A percentile compares a stretch with the other conserved stretches of the same genome.
phyloP scores from a whole-genome alignment of 2,113 vertebrate species.

The Bos taurus region DNA sequence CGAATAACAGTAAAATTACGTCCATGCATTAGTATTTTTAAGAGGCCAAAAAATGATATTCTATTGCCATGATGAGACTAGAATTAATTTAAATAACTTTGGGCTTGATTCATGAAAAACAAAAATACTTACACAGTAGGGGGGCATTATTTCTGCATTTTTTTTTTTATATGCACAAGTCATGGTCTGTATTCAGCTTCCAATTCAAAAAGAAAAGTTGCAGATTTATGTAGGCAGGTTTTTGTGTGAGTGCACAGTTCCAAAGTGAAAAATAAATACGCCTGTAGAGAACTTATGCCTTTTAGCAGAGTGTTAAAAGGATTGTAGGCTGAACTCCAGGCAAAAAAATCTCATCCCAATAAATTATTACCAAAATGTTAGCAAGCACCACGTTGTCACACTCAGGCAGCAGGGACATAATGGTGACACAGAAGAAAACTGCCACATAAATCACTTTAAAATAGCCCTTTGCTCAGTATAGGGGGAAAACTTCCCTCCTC shows the following conservation, averaged over 20 bases:
- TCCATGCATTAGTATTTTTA: conserved; percentile 58
- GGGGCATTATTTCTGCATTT: conserved; percentile 71
- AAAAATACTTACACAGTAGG: conserved; percentile 63
- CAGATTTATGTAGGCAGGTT: conserved; percentile 70
- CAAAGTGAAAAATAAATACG: conserved; percentile 68
- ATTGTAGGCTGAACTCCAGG: conserved; percentile 54
- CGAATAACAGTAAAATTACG: conserved; percentile 60
- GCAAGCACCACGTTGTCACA: conserved; percentile 26
- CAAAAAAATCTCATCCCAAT: conserved; percentile 55
- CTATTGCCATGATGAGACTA: conserved; percentile 72
- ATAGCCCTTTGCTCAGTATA: background rate
- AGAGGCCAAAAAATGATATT: conserved; percentile 67
- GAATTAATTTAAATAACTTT: conserved; percentile 80
- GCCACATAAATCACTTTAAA: conserved; percentile 51
- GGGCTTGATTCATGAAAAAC: conserved; percentile 71
- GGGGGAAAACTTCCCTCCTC: background rate
- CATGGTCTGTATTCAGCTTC: conserved; percentile 70
- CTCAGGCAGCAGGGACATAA: conserved; percentile 54
- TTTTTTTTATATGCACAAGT: conserved; percentile 71
- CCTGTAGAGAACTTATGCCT: background rate
- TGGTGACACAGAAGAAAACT: conserved; percentile 42
- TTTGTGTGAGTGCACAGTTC: conserved; percentile 69
- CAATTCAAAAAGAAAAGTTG: conserved; percentile 77
- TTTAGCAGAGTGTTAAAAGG: conserved; percentile 57
- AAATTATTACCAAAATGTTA: conserved; percentile 68